Base-by-base conservation (phyloP, 1,140 invertebrate genomes). In the Acyrthosiphon pisum region DNA sequence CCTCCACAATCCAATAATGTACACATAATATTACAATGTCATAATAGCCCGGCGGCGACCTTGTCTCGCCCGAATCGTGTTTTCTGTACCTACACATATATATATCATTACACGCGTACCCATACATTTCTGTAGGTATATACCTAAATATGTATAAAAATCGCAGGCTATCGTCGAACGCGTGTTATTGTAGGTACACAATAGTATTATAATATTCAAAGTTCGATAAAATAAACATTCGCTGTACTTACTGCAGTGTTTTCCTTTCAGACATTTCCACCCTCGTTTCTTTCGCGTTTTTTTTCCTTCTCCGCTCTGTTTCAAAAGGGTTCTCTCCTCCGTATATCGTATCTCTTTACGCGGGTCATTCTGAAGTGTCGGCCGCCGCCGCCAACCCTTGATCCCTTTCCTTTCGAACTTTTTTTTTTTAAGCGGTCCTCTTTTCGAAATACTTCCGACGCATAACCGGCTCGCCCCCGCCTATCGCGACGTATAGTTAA, bases 311-410 rank as follows among this genome's bases (percentile, higher is more conserved):
- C 8, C 9, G 11, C 26, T n/a, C 0, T n/a, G 46, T 88, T 48
- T 89, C 46, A 88, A 89, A 93, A 93, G 91, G 91, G 91, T 93
- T 93, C 48, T 93, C 35, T 26, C 50, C 4, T 26, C 91, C 11
- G 81, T 91, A n/a, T 68, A 22, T 14, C 60, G 60, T 68, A 91
- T 93, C 91, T 93, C 81, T 92, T 93, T 56, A 93, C 81, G 48
- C 48, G 14, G 91, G 91, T 93, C 91, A 93, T 56, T 93, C 23
- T 93, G 91, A 93, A 93, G 91, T 93, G 91, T 84, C 46, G 91
- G 35, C 22, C 90, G 35, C 50, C 86, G 48, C 11, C 88, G 7
- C 89, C 56, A 50, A 93, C 91, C 91, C 91, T 93, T 93, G 86
- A 93, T 93, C 91, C 91, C 91, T 93, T 93, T 93, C 91, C 48